Base-by-base conservation (phyloP, 64 coral and sea anemone genomes). In the Montipora sp. region DNA sequence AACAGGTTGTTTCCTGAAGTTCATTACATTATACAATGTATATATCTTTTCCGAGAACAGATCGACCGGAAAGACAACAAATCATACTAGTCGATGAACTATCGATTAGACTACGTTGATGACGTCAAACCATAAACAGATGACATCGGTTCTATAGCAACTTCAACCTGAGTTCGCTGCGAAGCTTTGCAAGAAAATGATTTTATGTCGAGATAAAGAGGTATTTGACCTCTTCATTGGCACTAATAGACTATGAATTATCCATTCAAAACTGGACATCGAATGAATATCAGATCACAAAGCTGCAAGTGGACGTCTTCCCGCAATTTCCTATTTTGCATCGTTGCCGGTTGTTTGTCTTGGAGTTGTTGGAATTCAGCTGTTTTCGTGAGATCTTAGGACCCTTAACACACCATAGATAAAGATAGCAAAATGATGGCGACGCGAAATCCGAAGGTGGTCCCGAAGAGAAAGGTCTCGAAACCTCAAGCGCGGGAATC, bases 381-480 rank as follows among this genome's bases (percentile, higher is more conserved):
- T 8, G 82, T 72, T 65, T 49, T 48, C 18, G 45, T 12, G 61
- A 50, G 18, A 18, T 9, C 45, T 66, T 20, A 36, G 5, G 27
- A 83, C 3, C 16, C 65, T 85, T 16, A 8, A 50, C 45, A 49
- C 10, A 72, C 16, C 44, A 49, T 46, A 44, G 59, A n/a, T n/a
- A 58, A 77, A 59, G 75, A 60, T 44, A 51, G 58, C 84, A 95
- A 95, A 73, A 92, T 95, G 90, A 92, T 95, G 94, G 90, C 94
- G 58, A 92, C 94, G 50, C 75, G 94, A 75, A 95, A 95, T 48
- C 89, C 94, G 8, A 95, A 95, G 80, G 83, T 95, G 65, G 36
- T 53, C 7, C 94, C 94, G 2, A 92, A 91, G 22, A 87, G 91
- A 59, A 87, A 91, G 79, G 61, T 59, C 22, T 74, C 94, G 55